Base-by-base conservation (phyloP, 2,888 invertebrate genomes). In the Globia sparganii region DNA sequence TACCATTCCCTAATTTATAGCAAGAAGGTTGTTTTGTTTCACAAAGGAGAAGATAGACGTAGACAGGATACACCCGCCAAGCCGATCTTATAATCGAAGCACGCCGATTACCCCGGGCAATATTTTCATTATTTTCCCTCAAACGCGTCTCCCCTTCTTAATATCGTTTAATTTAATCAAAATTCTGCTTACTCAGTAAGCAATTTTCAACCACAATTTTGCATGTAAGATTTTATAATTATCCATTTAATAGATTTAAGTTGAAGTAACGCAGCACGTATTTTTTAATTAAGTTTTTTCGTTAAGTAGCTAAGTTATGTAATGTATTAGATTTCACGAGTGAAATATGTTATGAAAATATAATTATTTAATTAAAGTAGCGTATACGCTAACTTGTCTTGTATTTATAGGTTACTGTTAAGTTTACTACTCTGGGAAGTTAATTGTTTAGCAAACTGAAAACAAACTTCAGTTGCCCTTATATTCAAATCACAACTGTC, bases 121-220 rank as follows among this genome's bases (percentile, higher is more conserved):
- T 95, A 94, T 94, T 95, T 96, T 95, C 95, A 96, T 96, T 96
- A 95, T 94, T 94, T 94, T 92, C 93, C 93, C 91, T 91, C 88
- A 90, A 93, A 92, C 89, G 85, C 89, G 86, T 91, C 90, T 92
- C 94, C 95, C 95, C 94, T 92, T 91, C 91, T 92, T 94, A 95
- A 95, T 95, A 95, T 93, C 88, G 92, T 92, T 91, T 96, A 95
- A 95, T 96, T 96, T 95, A 96, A 96, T 96, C 94, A 95, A 91
- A 93, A 93, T 92, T 92, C 78, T 93, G 94, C 93, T 93, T 92
- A 92, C 92, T 91, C 88, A 88, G 92, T 87, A 88, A 88, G 91
- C 91, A 91, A 92, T 92, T 92, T 91, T 87, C 84, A 87, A 91
- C 92, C 92, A 88, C 92, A 92, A 94, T 94, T 93, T 94, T 91